Percentiles rank a stretch among this genome's conserved stretches.
These are phyloP conservation scores for Alligator sinensis DNA, from an alignment of 2,113 vertebrate genomes.

Conservation along the genomic window DNA sequence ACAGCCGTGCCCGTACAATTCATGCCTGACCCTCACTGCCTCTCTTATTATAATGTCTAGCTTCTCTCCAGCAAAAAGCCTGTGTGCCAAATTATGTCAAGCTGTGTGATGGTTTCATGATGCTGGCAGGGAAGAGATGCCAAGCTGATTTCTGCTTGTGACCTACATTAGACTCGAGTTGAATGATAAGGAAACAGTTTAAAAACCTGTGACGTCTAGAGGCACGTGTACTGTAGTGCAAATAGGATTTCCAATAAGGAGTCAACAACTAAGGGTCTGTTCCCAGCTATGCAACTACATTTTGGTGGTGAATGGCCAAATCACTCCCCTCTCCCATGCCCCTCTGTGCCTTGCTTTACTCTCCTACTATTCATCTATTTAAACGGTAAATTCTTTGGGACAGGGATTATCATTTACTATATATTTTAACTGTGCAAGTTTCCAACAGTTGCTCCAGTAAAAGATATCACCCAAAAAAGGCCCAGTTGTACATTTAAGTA, in stretches of 20 bases:
- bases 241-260: rapidly evolving
- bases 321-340: neutral
- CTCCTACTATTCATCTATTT: neutral
- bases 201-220: neutral
- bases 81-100: neutral
- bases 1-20: neutral
- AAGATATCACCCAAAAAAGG: too few relatives aligned
- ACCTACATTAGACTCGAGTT: rapidly evolving
- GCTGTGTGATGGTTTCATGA: neutral
- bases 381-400: neutral
- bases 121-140: rapidly evolving
- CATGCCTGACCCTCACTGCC: neutral
- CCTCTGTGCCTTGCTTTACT: neutral
- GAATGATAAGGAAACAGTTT: neutral
- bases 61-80: neutral
- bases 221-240: rapidly evolving
- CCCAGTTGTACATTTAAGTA: neutral
- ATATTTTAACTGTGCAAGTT: rapidly evolving
- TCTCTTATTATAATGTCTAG: neutral
- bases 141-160: neutral
- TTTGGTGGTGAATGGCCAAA: neutral
- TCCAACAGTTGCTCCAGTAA: neutral
- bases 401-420: neutral
- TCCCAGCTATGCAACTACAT: neutral
- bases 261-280: neutral